Percentiles rank a stretch among this genome's conserved stretches.
Evolutionary conservation across 2,113 vertebrate genomes (phyloP).

Genomic region (Paracanthobrama guichenoti): DNA sequence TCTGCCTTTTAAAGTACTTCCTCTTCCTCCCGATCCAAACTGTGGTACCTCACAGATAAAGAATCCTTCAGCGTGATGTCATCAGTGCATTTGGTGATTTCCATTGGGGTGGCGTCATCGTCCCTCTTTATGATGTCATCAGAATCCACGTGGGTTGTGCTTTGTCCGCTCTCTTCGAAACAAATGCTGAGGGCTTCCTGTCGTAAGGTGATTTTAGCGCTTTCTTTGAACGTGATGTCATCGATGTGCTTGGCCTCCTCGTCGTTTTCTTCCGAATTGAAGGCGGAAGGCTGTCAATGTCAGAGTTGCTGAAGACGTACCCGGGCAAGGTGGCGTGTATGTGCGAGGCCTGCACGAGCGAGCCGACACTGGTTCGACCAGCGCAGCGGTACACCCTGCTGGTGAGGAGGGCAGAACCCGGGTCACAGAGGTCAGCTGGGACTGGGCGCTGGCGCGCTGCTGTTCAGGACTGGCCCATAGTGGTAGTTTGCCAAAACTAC

Average conservation of each 20-base stretch:
- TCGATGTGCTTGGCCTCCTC: constrained; percentile 72
- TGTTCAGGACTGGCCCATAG: constrained; percentile 82
- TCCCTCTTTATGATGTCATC: neutral
- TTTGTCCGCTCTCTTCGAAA: constrained; percentile 7
- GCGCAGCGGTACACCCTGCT: constrained; percentile 65
- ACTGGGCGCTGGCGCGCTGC: constrained; percentile 82
- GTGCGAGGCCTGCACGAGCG: constrained; percentile 36
- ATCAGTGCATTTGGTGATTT: neutral
- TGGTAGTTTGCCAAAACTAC: constrained; percentile 78
- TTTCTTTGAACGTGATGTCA: constrained; percentile 73
- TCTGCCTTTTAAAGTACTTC: constrained; percentile 36
- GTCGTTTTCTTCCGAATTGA: constrained; percentile 72
- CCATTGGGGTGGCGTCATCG: neutral
- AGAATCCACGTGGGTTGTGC: neutral
- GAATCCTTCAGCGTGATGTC: constrained; percentile 29
- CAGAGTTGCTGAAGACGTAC: constrained; percentile 84
- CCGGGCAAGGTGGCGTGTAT: constrained; percentile 79
- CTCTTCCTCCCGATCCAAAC: constrained; percentile 42
- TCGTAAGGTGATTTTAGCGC: neutral
- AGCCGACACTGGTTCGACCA: neutral
- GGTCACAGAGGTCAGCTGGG: constrained; percentile 73
- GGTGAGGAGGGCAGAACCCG: constrained; percentile 73
- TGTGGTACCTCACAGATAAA: constrained; percentile 9
- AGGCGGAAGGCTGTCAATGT: constrained; percentile 75
- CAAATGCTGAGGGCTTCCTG: constrained; percentile 32